phyloP scores from a whole-genome alignment of 92 coral and sea anemone genomes.

The Galaxea fascicularis region DNA sequence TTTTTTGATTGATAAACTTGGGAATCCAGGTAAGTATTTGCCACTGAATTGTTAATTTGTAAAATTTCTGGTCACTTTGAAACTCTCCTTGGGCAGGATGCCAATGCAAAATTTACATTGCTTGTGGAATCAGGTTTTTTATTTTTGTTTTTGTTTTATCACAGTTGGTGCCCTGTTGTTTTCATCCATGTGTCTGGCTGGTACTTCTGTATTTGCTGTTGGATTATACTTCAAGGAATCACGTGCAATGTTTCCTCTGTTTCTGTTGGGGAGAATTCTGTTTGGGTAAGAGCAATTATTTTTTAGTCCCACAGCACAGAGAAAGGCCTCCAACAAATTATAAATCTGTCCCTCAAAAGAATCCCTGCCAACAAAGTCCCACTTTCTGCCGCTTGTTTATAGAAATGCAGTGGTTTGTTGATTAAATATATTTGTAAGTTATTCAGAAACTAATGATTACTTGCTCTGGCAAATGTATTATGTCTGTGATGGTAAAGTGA shows the following conservation, averaged over 20 bases:
- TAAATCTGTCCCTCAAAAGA: no score
- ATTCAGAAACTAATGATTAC: no score
- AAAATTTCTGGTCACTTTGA: neutral
- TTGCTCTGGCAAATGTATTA: no score
- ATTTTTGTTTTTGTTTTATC: neutral
- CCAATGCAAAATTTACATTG: no score
- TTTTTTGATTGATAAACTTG: constrained; percentile 83
- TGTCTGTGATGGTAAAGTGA: no score
- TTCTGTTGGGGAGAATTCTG: constrained; percentile 80
- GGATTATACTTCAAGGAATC: constrained; percentile 69
- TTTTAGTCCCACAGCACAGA: no score
- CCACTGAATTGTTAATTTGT: neutral
- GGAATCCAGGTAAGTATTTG: constrained; percentile 73
- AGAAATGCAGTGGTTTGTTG: no score
- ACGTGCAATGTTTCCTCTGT: constrained; percentile 73
- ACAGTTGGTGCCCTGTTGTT: constrained; percentile 84
- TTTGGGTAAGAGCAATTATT: constrained; percentile 73
- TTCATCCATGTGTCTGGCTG: constrained; percentile 84
- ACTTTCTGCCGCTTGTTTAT: no score
- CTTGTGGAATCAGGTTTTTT: neutral
- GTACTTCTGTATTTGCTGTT: constrained; percentile 81
- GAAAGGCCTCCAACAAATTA: no score
- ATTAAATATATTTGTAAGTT: no score
- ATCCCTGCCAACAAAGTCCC: no score
- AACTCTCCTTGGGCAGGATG: neutral